These are phyloP conservation scores for Pangasius mekongensis DNA, from an alignment of 2,797 vertebrate species.

Conservation along the genomic window DNA sequence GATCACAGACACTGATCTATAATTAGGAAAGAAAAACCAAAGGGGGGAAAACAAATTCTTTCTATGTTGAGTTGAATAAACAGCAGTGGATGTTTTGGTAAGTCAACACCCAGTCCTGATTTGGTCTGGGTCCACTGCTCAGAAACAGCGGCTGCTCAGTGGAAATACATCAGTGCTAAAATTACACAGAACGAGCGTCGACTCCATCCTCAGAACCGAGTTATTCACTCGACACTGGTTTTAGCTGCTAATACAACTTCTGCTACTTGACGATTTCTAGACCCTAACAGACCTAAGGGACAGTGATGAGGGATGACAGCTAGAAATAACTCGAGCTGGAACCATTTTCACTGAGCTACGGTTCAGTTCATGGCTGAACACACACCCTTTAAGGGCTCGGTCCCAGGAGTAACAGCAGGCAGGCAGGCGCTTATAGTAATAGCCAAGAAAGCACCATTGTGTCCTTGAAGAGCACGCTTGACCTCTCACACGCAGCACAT, in stretches of 20 bases:
- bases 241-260: not conserved
- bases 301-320: not conserved
- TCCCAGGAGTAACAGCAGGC: not conserved
- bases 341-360: not conserved
- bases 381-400: not conserved
- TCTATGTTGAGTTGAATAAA: not conserved
- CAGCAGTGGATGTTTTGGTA: constrained; percentile 16
- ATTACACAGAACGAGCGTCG: not conserved
- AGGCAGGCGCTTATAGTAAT: not conserved
- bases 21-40: constrained; percentile 4
- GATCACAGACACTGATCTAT: constrained; percentile 9
- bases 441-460: not conserved
- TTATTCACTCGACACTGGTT: not conserved
- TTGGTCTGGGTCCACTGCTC: not conserved
- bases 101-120: constrained; percentile 48
- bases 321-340: not conserved
- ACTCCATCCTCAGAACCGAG: not conserved
- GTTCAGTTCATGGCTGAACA: not conserved
- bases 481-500: not conserved
- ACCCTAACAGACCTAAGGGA: not conserved
- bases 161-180: not conserved
- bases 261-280: not conserved
- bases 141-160: constrained; percentile 22
- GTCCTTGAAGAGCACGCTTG: not conserved
- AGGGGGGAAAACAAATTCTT: not conserved